Evolutionary conservation across 2,888 invertebrate species (phyloP).

Genomic region (Limulus polyphemus): DNA sequence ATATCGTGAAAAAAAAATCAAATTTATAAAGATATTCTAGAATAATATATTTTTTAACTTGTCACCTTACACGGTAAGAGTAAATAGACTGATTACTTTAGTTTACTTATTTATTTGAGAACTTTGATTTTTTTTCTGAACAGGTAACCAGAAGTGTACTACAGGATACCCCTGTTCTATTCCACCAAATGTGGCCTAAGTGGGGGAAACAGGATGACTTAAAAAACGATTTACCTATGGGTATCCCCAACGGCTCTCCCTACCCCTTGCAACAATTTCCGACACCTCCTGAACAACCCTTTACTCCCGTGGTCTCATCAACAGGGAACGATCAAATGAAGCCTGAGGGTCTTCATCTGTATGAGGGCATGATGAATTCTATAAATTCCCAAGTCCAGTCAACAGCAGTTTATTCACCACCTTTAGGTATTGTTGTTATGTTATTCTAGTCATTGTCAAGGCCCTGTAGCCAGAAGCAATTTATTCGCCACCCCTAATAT

Average conservation of each 20-base stretch:
- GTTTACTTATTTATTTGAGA: too few species aligned
- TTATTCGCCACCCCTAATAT: too few species aligned
- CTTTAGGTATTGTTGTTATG: constrained; percentile 42
- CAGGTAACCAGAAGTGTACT: too few species aligned
- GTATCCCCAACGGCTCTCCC: constrained; percentile 16
- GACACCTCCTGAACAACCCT: constrained; percentile 20
- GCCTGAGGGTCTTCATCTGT: constrained; percentile 12
- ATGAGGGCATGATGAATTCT: constrained; percentile 17
- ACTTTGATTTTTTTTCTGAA: too few species aligned
- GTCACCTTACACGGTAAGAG: too few species aligned
- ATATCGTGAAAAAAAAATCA: too few species aligned
- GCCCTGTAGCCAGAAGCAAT: too few species aligned
- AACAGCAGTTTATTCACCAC: constrained; percentile 57
- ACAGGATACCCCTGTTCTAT: background rate
- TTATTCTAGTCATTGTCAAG: too few species aligned
- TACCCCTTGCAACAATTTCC: constrained; percentile 15
- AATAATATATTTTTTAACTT: too few species aligned
- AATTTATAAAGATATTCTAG: too few species aligned
- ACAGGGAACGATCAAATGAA: constrained; percentile 16
- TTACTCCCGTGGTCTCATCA: constrained; percentile 17
- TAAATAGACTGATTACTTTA: too few species aligned
- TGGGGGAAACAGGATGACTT: constrained; percentile 24
- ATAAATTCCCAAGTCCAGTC: constrained; percentile 51
- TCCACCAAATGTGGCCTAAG: constrained; percentile 24
- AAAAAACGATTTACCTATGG: constrained; percentile 16